Evolutionary conservation across 2,797 vertebrate genomes (phyloP).

Genomic region (Ceryle rudis): DNA sequence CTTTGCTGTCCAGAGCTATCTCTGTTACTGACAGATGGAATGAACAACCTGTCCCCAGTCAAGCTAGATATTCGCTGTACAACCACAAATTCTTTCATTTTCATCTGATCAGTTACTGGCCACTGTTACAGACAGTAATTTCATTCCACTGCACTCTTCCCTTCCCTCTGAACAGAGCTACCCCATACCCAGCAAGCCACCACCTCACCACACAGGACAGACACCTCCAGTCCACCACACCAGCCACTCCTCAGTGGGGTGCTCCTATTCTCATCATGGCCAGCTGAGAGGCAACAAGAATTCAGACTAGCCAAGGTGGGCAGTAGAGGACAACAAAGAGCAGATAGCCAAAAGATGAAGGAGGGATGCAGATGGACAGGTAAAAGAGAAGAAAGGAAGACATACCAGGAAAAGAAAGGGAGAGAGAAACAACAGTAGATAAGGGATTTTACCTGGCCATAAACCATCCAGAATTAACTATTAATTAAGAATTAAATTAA

Average conservation of each 20-base stretch:
- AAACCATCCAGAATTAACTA: neutral
- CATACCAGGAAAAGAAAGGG: neutral
- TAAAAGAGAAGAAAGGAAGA: neutral
- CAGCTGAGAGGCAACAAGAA: neutral
- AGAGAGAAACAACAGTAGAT: neutral
- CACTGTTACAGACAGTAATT: neutral
- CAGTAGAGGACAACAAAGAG: neutral
- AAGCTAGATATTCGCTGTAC: neutral
- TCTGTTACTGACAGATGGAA: neutral
- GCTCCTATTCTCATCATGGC: rapidly evolving
- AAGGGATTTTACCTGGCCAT: neutral
- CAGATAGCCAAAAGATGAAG: neutral
- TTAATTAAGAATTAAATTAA: neutral
- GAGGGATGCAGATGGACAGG: neutral
- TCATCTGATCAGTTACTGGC: neutral
- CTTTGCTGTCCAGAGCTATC: neutral
- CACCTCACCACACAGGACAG: neutral
- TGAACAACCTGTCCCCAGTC: neutral
- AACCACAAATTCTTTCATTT: neutral
- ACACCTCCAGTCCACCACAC: neutral
- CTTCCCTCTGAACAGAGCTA: neutral
- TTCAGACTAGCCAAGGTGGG: neutral
- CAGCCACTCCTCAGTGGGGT: neutral
- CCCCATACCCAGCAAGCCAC: neutral
- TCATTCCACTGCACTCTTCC: rapidly evolving